Conservation (phyloP, 2,888 invertebrate species). For the Belgica antarctica region DNA sequence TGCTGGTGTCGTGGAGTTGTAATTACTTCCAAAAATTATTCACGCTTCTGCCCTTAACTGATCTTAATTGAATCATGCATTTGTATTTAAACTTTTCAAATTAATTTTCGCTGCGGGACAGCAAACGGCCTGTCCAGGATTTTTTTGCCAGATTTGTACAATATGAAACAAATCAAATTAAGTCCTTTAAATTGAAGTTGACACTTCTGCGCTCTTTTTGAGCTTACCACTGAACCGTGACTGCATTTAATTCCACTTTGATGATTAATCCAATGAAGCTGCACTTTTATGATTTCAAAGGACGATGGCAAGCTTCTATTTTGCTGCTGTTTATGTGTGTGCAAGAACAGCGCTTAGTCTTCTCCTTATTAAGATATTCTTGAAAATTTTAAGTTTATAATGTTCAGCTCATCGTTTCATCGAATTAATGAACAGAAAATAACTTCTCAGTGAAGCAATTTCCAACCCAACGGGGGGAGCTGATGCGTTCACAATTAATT, state of each 20-base stretch:
- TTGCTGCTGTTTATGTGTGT: not conserved
- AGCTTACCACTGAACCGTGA: not conserved
- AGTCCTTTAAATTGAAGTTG: conserved; percentile 32
- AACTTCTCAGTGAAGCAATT: not conserved
- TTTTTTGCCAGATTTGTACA: not conserved
- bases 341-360: no score
- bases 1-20: no score
- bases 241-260: not conserved
- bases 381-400: no score
- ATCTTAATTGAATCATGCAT: conserved; percentile 24
- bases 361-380: no score
- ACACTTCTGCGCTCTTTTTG: conserved; percentile 8
- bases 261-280: conserved; percentile 1
- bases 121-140: not conserved
- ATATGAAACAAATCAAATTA: conserved; percentile 33
- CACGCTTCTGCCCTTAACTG: conserved; percentile 32
- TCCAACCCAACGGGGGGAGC: not conserved
- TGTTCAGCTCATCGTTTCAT: no score
- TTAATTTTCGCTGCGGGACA: conserved; percentile 5
- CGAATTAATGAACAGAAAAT: no score
- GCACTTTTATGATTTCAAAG: conserved; percentile 3
- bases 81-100: conserved; percentile 15
- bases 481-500: conserved; percentile 17
- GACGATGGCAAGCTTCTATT: not conserved
- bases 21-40: conserved; percentile 19